Base-by-base conservation (phyloP, 2,113 vertebrate species). In the Malaclemys terrapin region DNA sequence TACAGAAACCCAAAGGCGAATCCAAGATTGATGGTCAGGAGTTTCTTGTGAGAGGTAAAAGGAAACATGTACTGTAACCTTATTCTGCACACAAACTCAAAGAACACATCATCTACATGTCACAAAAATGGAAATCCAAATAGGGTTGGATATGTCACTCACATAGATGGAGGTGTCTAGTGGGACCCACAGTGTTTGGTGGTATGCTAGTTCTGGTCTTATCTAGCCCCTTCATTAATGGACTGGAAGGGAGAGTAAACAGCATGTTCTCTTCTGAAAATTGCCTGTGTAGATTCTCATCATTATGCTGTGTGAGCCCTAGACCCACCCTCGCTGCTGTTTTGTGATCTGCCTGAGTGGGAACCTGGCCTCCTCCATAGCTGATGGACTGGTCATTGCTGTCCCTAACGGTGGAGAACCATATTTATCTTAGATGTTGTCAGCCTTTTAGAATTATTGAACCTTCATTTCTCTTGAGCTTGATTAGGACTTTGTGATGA, bases 1-100 rank as follows among this genome's bases (percentile, higher is more conserved):
- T 99, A 96, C 99, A 99, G 98, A 99, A 99, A 92, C 99, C 99
- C 5, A 99, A 99, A 96, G 98, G 99, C 91, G 99, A 99, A 89
- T 98, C 99, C 88, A 98, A 98, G 97, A 98, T 99, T 1, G 99
- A 99, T 57, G 99, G 99, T 4, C 99, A 99, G 97, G 99, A 99
- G 96, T 99, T 99, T 96, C 98, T 99, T 25, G 99, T 99, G 92
- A 98, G 99, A 98, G 99, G 99, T 99, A 92, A 97, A 92, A 59
- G n/a, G 31, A 75, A 89, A 56, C 19, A 5, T 84, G 56, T 72
- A 38, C n/a, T 8, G 16, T 38, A 72, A 38, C 65, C 10, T 10
- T 38, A 16, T 72, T 20, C 17, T 72, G 65, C 65, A 38, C n/a
- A 38, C 17, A 72, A 19, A 62, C 59, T 62, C 59, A 62, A n/a